These are phyloP conservation scores for Drosophila kurseongensis DNA, from an alignment of 1,140 invertebrate species.

Conservation along the genomic window DNA sequence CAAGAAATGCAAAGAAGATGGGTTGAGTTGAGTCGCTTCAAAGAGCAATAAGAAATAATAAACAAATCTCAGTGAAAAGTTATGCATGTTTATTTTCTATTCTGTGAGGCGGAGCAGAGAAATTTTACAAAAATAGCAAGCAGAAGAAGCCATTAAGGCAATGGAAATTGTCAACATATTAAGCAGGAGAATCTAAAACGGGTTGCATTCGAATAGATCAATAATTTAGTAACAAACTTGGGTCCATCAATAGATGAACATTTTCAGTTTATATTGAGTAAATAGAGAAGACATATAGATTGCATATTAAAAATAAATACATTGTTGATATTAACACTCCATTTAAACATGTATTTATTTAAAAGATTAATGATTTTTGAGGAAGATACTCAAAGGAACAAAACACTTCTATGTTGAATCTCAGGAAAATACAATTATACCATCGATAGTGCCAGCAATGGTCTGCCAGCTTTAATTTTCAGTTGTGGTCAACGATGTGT, in stretches of 20 bases:
- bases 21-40: constrained; percentile 50
- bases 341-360: neutral
- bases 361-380: too few species aligned
- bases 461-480: constrained; percentile 6
- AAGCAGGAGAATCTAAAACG: constrained; percentile 8
- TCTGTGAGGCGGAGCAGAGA: constrained; percentile 20
- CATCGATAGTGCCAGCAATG: neutral
- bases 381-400: too few species aligned
- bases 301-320: too few species aligned
- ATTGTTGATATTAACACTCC: too few species aligned
- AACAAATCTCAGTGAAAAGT: constrained; percentile 72
- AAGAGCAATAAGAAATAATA: constrained; percentile 68
- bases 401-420: too few species aligned
- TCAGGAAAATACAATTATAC: too few species aligned
- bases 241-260: constrained; percentile 39
- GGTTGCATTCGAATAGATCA: constrained; percentile 7
- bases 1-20: constrained; percentile 1
- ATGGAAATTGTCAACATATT: constrained; percentile 58
- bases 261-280: constrained; percentile 16
- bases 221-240: constrained; percentile 48
- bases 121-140: constrained; percentile 14
- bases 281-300: too few species aligned
- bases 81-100: constrained; percentile 39
- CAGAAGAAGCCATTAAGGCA: constrained; percentile 30
- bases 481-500: constrained; percentile 16